phyloP scores from a whole-genome alignment of 1,140 invertebrate genomes.

The Apis dorsata region DNA sequence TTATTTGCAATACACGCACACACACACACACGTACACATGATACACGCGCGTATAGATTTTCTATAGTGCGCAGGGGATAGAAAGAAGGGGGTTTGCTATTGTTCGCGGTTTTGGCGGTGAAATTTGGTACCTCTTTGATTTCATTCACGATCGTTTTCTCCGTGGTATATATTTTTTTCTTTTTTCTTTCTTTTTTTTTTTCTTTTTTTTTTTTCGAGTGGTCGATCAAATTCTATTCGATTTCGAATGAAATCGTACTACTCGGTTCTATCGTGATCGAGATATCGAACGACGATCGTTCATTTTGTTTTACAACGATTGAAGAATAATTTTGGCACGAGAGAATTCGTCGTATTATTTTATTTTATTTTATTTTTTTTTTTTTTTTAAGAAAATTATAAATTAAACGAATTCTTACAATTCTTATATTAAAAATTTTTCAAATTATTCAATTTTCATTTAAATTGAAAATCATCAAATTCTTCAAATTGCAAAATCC shows the following conservation, averaged over 20 bases:
- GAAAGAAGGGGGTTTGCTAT: slow-evolving; percentile 7
- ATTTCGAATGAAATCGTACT: not conserved
- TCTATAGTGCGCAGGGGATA: slow-evolving; percentile 37
- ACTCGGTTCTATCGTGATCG: not conserved
- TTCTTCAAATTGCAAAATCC: not conserved
- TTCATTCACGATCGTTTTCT: slow-evolving; percentile 35
- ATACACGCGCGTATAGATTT: slow-evolving; percentile 33
- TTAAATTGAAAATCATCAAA: not conserved
- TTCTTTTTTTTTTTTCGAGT: not conserved
- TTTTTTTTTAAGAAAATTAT: not conserved
- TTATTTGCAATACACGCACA: not conserved
- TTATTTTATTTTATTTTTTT: no score
- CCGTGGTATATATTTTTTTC: not conserved
- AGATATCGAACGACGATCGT: not conserved
- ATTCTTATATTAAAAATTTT: no score
- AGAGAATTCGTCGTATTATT: not conserved
- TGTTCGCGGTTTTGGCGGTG: slow-evolving; percentile 20
- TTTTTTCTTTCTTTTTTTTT: not conserved
- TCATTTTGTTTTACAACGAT: not conserved
- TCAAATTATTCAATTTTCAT: no score
- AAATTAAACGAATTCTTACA: no score
- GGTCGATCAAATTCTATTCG: not conserved
- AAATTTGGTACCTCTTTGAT: slow-evolving; percentile 46
- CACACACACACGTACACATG: slow-evolving; percentile 23
- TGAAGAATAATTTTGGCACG: not conserved